Conservation (phyloP, 2,797 vertebrate genomes). For the Periophthalmus magnuspinnatus region DNA sequence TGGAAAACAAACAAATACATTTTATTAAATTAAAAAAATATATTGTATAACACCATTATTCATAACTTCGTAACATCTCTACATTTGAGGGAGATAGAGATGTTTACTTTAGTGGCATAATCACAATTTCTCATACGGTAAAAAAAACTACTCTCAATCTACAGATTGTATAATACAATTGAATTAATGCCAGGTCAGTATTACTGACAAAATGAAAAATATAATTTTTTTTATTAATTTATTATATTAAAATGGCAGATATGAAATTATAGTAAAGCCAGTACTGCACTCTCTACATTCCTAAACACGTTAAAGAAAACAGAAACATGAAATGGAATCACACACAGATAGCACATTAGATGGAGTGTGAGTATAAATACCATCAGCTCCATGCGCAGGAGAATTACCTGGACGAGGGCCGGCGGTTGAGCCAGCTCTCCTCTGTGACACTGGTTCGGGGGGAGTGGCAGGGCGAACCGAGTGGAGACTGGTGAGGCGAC, state of each 20-base stretch:
- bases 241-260: too few species aligned
- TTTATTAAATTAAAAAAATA: too few species aligned
- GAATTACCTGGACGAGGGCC: constrained; percentile 85
- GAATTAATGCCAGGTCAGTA: too few species aligned
- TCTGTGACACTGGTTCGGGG: constrained; percentile 92
- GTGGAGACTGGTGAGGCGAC: constrained; percentile 88
- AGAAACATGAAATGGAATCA: not conserved
- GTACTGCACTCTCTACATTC: not conserved
- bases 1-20: constrained; percentile 23
- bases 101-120: too few species aligned
- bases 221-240: too few species aligned
- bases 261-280: too few species aligned
- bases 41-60: too few species aligned
- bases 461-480: constrained; percentile 85
- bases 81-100: not conserved
- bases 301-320: not conserved
- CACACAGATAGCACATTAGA: too few species aligned
- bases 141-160: not conserved
- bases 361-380: not conserved
- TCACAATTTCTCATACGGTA: not conserved
- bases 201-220: too few species aligned
- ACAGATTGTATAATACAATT: too few species aligned
- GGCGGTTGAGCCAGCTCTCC: constrained; percentile 89
- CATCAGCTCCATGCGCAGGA: not conserved
- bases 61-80: too few species aligned